Conservation (phyloP, 1,140 invertebrate species). For the Polypedilum vanderplanki region DNA sequence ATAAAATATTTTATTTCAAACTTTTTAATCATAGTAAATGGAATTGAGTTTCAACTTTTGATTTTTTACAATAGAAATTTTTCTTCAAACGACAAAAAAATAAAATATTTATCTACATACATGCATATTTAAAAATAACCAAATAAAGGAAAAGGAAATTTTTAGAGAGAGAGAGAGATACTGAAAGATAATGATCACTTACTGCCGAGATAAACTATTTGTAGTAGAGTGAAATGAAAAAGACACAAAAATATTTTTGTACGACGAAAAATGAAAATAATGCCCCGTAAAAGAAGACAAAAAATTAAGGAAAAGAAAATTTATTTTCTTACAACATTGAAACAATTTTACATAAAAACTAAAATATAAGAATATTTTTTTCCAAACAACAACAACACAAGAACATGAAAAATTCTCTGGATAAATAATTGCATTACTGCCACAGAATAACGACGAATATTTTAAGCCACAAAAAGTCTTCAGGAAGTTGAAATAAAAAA, state of each 20-base stretch:
- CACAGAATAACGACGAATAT: background rate
- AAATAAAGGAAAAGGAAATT: too few relatives aligned
- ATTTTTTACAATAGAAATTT: too few relatives aligned
- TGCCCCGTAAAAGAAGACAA: background rate
- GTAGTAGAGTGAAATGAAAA: background rate
- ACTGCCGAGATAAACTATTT: background rate
- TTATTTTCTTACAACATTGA: background rate
- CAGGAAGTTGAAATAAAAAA: background rate
- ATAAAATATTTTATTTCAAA: too few relatives aligned
- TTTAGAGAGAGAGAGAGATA: too few relatives aligned
- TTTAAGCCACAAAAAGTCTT: background rate
- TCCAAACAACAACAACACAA: background rate
- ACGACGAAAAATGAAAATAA: background rate
- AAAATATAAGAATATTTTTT: constrained; percentile 4
- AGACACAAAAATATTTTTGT: constrained; percentile 20
- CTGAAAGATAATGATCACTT: background rate
- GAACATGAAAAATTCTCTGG: background rate
- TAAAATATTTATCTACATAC: too few relatives aligned
- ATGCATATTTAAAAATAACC: too few relatives aligned
- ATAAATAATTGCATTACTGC: background rate
- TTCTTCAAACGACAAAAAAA: too few relatives aligned
- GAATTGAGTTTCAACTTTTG: too few relatives aligned
- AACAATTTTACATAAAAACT: background rate
- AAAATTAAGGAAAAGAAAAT: background rate
- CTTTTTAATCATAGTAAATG: too few relatives aligned